These are phyloP conservation scores for Torymus aiolomorphi DNA, from an alignment of 2,888 invertebrate genomes.

Conservation along the genomic window DNA sequence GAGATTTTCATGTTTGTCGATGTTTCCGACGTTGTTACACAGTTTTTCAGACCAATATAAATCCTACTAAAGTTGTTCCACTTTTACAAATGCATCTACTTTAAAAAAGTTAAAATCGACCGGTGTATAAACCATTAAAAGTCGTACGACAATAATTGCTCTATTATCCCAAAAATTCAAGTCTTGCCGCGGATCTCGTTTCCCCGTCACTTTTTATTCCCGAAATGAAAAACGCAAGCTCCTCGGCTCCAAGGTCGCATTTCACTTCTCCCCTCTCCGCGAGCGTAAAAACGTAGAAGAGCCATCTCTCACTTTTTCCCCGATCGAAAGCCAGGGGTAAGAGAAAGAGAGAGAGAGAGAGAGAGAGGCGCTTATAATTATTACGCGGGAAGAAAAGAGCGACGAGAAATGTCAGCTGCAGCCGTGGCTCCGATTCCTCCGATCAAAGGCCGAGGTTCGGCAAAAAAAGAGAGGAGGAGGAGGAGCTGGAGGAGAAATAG, in stretches of 20 bases:
- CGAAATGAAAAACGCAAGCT: slow-evolving; percentile 27
- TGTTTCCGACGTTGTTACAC: no score
- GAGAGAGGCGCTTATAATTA: slow-evolving; percentile 19
- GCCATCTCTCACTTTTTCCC: no score
- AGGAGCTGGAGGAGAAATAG: not conserved
- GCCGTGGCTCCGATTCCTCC: not conserved
- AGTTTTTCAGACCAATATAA: no score
- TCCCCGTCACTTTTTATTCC: not conserved
- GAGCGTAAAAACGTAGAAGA: no score
- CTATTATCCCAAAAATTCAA: slow-evolving; percentile 18
- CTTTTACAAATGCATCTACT: no score
- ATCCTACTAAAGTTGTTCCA: no score
- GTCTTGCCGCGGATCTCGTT: not conserved
- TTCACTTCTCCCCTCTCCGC: no score
- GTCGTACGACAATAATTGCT: slow-evolving; percentile 23
- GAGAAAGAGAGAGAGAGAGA: not conserved
- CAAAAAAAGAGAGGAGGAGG: not conserved
- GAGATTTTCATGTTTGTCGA: no score
- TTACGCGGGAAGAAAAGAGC: not conserved
- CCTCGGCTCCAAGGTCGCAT: slow-evolving; percentile 6
- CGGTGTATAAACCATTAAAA: no score
- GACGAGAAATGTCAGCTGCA: slow-evolving; percentile 27
- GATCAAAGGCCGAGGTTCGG: not conserved
- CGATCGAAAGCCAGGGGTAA: no score
- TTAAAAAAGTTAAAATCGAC: no score